These are phyloP conservation scores for Poicephalus gulielmi DNA, from an alignment of 2,113 vertebrate species.

Conservation along the genomic window DNA sequence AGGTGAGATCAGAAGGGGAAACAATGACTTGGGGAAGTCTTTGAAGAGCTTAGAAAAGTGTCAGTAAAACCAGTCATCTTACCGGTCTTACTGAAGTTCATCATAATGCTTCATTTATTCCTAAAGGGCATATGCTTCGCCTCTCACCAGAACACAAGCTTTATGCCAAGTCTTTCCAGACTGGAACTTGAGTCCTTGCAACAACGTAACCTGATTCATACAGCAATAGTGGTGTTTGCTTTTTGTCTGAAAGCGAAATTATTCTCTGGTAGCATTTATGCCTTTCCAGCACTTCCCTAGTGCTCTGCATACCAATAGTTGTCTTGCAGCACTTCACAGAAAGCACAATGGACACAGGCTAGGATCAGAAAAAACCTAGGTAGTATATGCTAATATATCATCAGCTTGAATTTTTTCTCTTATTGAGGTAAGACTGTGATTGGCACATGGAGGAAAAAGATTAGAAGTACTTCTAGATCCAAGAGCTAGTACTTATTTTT, in stretches of 20 bases:
- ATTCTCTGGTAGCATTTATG: not conserved
- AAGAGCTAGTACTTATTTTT: not conserved
- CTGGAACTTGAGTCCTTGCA: not conserved
- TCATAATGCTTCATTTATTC: not conserved
- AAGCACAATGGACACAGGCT: not conserved
- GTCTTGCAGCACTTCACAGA: not conserved
- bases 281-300: not conserved
- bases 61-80: not conserved
- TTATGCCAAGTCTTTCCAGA: not conserved
- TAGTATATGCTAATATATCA: not conserved
- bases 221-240: not conserved
- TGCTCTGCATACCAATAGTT: not conserved
- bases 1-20: slow-evolving; percentile 25
- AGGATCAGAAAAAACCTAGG: not conserved
- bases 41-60: not conserved
- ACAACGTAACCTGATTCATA: not conserved
- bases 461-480: not conserved
- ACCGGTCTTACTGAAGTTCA: not conserved
- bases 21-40: not conserved
- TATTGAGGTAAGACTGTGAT: not conserved
- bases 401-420: not conserved
- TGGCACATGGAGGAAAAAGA: not conserved
- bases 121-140: not conserved
- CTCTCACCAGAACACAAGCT: not conserved
- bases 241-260: not conserved